These are phyloP conservation scores for Alosa alosa DNA, from an alignment of 2,113 vertebrate genomes.

Conservation along the genomic window DNA sequence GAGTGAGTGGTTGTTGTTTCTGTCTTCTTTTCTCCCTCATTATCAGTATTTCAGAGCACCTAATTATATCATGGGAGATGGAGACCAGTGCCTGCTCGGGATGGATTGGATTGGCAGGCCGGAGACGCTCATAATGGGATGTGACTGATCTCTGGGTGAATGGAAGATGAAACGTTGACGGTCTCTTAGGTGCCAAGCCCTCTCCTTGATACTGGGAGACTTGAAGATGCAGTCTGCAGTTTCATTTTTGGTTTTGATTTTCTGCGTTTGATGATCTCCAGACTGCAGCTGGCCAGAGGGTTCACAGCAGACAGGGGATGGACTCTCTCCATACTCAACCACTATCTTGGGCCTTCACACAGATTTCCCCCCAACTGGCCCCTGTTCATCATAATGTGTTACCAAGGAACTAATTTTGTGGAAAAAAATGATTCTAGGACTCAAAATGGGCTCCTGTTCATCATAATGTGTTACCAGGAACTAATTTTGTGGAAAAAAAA, in stretches of 20 bases:
- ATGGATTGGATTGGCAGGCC: slow-evolving; percentile 41
- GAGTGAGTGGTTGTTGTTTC: neutral
- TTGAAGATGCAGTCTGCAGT: neutral
- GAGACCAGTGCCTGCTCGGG: slow-evolving; percentile 25
- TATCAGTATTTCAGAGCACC: slow-evolving; percentile 33
- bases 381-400: neutral
- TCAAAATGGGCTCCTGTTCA: neutral
- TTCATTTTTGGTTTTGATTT: neutral
- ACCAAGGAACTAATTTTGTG: neutral
- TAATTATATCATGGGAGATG: slow-evolving; percentile 36
- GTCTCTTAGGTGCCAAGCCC: neutral
- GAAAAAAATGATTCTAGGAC: neutral
- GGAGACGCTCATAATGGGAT: slow-evolving; percentile 40
- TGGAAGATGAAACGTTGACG: slow-evolving; percentile 32
- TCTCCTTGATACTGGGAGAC: neutral
- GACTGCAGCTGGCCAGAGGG: neutral
- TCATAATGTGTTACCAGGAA: neutral
- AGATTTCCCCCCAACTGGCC: neutral
- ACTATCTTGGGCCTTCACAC: too few species aligned
- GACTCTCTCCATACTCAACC: neutral
- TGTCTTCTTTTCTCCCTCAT: neutral
- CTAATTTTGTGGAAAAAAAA: neutral
- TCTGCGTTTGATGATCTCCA: neutral
- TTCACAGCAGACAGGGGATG: neutral
- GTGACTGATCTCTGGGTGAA: slow-evolving; percentile 29